Base-by-base conservation (phyloP, 2,888 invertebrate genomes). In the Oxyteleia sp. region DNA sequence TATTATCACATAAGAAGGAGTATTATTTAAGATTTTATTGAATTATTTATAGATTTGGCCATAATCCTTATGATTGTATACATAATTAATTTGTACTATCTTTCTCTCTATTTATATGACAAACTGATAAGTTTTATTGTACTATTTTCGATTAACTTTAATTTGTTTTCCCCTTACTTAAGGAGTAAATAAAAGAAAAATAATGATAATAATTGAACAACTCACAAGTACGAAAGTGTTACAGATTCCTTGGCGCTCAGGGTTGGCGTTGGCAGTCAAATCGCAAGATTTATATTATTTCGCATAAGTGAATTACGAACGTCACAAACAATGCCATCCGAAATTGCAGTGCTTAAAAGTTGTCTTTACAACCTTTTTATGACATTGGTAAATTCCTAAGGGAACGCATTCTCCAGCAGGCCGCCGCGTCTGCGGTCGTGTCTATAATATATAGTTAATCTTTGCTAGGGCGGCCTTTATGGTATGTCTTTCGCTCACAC, bases 301-400 rank as follows among this genome's bases (percentile, higher is more conserved):
- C 79, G 82, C 80, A 84, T 83, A 84, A 84, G 83, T 83, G 84
- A 86, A 86, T 85, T 83, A 79, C 76, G 74, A 74, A 71, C 82
- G 82, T 84, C 85, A 49, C 80, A 81, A 85, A 82, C 82, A 84
- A 82, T 84, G 69, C 69, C 64, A 55, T 55, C 59, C 41, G 78
- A 66, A 84, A 85, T 84, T 82, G 83, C 80, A 74, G 75, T 79
- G 68, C 78, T 87, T 85, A 84, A 87, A 79, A 82, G 75, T 82
- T 84, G 72, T 79, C 72, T 86, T 86, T 84, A 87, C 82, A 72
- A 78, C 75, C 71, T 83, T 84, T 87, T 87, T 87, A 85, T 78
- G 82, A 55, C 72, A 83, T 85, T 72, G 85, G 82, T 64, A 68
- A 85, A 87, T 86, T 87, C 85, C 81, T 69, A 57, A 41, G 82